Percentiles rank a stretch among this genome's conserved stretches.
These are phyloP conservation scores for Noctua comes DNA, from an alignment of 2,888 invertebrate species.

Conservation along the genomic window DNA sequence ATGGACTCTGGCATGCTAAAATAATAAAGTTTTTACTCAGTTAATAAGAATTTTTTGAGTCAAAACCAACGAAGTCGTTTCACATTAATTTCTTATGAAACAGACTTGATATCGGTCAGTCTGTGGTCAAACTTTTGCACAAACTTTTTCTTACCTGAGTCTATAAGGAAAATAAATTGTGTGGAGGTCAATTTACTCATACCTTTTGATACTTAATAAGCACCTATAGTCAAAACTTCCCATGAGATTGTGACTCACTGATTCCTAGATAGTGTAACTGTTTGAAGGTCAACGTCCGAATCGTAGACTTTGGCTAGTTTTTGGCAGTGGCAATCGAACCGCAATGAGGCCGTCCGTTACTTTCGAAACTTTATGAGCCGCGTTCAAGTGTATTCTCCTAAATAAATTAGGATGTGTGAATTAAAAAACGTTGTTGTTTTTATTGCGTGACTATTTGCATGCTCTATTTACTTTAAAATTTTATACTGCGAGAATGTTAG, in stretches of 20 bases:
- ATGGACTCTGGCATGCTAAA: not conserved
- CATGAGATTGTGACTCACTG: conserved; percentile 62
- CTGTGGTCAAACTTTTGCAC: conserved; percentile 54
- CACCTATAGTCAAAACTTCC: conserved; percentile 37
- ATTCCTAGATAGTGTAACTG: conserved; percentile 62
- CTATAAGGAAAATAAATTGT: conserved; percentile 53
- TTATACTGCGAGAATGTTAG: not conserved
- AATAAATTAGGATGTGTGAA: conserved; percentile 49
- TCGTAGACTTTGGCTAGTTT: conserved; percentile 66
- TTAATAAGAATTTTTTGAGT: conserved; percentile 1
- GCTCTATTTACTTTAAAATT: not conserved
- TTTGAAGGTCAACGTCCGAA: conserved; percentile 70
- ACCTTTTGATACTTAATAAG: not conserved
- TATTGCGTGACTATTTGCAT: not conserved
- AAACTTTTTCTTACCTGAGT: conserved; percentile 27
- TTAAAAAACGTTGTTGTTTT: conserved; percentile 7
- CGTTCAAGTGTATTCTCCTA: conserved; percentile 23
- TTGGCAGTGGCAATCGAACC: conserved; percentile 64
- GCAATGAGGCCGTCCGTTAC: conserved; percentile 72
- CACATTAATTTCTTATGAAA: conserved; percentile 49
- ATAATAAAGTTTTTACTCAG: not conserved
- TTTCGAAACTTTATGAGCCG: conserved; percentile 53
- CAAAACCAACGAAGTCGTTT: conserved; percentile 9
- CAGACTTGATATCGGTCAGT: conserved; percentile 37
- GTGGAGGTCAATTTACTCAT: conserved; percentile 52